Evolutionary conservation across 2,888 invertebrate genomes (phyloP), one percentile per base, ranked within the genome.

Genomic region (Phalera bucephala): DNA sequence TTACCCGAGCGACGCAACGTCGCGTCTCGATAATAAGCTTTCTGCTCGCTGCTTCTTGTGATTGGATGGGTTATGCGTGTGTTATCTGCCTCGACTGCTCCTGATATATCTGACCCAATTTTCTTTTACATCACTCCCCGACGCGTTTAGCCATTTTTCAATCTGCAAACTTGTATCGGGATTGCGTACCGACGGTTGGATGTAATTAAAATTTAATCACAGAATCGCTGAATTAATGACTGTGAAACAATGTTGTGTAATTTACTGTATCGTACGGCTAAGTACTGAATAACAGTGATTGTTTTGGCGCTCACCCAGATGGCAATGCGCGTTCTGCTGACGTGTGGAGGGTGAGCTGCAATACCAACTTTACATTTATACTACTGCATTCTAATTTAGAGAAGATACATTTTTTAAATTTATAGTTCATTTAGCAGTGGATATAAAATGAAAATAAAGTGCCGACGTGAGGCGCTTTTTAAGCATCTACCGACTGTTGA

Each of bases 21-120:
- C 78, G 76, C 78, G 69, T 77, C 74, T 59, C 72, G 80, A 83
- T 85, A 84, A 83, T 85, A 83, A 83, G 78, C 75, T 82, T 80
- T 81, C 80, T 80, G 81, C 80, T 83, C 77, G 75, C 61, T 80
- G 81, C 77, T 75, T 71, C 80, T 78, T 72, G 72, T 80, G 80
- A 84, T 84, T 85, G 84, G 78, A 84, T 84, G 80, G 82, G 80
- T 75, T 76, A 83, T 80, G 84, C 84, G 85, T 84, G 84, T 84
- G 82, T 75, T 83, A 84, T 84, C 84, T 77, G 72, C 74, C 73
- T 76, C 67, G 74, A 70, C 74, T 71, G 64, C 72, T 60, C 59
- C 63, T 69, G 72, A 80, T 80, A 78, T 76, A 79, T 80, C 76
- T 76, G 60, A 77, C 69, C 75, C 82, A 82, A 80, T 83, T 83